Evolutionary conservation across 92 coral and sea anemone genomes (phyloP).

Genomic region (Virgularia gustaviana): DNA sequence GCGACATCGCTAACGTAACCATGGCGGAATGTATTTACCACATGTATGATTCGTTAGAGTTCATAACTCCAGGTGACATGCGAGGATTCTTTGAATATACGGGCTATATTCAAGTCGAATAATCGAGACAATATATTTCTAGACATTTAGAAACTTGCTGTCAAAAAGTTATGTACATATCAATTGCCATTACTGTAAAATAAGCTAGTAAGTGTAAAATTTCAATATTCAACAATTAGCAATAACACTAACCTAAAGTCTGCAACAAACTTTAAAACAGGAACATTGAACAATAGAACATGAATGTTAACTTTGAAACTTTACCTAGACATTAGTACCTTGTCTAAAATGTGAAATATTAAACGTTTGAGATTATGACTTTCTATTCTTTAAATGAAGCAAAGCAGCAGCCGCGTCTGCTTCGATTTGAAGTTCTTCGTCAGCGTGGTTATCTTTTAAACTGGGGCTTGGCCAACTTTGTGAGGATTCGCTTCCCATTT

Average conservation of each 20-base stretch:
- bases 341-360: neutral
- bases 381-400: constrained; percentile 19
- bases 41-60: constrained; percentile 1
- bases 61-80: constrained; percentile 16
- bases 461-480: neutral
- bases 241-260: neutral
- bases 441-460: neutral
- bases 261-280: no score
- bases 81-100: constrained; percentile 18
- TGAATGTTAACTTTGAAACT: neutral
- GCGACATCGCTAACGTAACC: constrained; percentile 27
- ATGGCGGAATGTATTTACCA: constrained; percentile 8
- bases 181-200: no score
- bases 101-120: constrained; percentile 41
- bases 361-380: neutral
- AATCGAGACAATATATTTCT: constrained; percentile 40
- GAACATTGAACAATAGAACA: neutral
- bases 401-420: constrained; percentile 47
- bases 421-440: constrained; percentile 11
- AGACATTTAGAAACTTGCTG: constrained; percentile 42
- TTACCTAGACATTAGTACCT: neutral
- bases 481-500: constrained; percentile 26
- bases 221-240: no score
- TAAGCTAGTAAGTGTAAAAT: no score
- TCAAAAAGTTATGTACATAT: no score